Evolutionary conservation across 2,888 invertebrate species (phyloP), one percentile per base, ranked within the genome.

Genomic region (Tanytarsus gracilentus): DNA sequence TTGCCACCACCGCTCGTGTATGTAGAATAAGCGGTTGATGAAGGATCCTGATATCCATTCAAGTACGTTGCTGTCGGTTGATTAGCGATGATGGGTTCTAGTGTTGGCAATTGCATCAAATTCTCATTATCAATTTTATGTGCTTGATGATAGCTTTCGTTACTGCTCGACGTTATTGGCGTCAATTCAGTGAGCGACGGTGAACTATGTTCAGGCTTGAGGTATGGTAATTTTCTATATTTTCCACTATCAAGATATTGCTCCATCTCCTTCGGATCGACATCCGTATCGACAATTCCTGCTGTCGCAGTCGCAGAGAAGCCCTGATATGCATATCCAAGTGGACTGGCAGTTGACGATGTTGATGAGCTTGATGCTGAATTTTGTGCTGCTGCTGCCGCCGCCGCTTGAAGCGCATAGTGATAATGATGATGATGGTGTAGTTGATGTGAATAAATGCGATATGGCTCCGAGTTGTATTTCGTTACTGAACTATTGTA

Each of bases 231-330:
- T 30, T 56, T 55, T 18, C 48, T 21, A 55, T 56, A 55, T 29
- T 36, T 50, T 30, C 66, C 71, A 65, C 69, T 70, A 69, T 73
- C 71, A 62, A 73, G 69, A 68, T 74, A 73, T 69, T 74, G 74
- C 68, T 73, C 73, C 65, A 73, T 72, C 70, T 74, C 73, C 67
- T 73, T 73, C 30, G 71, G 69, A 68, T 71, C 70, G 64, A 70
- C 69, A 66, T 71, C 71, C 44, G 62, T 63, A 11, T 36, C 18
- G 25, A 44, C 48, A 26, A 53, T 33, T 27, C 55, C 27, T 7
- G 40, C n/a, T 27, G 58, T n/a, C n/a, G n/a, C n/a, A n/a, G n/a
- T n/a, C n/a, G n/a, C n/a, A n/a, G 50, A 50, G 25, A 50, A 14
- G 50, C 14, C n/a, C 21, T 26, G 48, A 58, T 48, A 44, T 9